phyloP scores from a whole-genome alignment of 2,888 invertebrate genomes.

The Barypeithes pellucidus region DNA sequence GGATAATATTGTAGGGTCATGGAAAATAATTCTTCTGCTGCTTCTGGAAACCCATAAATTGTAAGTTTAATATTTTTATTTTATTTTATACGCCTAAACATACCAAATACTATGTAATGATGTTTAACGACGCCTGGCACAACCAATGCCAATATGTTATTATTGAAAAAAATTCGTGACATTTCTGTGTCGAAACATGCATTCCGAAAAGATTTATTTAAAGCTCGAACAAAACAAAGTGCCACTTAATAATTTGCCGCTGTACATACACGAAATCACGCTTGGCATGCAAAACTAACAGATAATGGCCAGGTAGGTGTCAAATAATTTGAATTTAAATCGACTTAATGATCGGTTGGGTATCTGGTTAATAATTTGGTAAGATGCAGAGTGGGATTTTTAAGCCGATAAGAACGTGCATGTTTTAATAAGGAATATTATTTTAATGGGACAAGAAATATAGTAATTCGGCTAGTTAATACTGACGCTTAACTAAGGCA shows the following conservation, averaged over 20 bases:
- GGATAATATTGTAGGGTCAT: no score
- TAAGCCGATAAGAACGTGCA: slow-evolving; percentile 2
- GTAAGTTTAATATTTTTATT: no score
- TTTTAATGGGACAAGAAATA: neutral
- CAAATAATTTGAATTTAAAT: slow-evolving; percentile 36
- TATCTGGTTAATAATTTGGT: slow-evolving; percentile 12
- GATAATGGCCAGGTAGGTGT: slow-evolving; percentile 43
- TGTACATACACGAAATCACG: slow-evolving; percentile 43
- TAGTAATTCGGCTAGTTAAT: neutral
- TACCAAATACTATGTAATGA: slow-evolving; percentile 4
- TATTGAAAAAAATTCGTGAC: slow-evolving; percentile 45
- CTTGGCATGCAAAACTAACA: slow-evolving; percentile 40
- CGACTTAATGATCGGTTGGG: slow-evolving; percentile 17
- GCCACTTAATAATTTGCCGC: slow-evolving; percentile 49
- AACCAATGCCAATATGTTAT: slow-evolving; percentile 25
- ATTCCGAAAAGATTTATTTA: slow-evolving; percentile 44
- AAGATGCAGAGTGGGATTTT: slow-evolving; percentile 7
- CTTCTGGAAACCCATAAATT: no score
- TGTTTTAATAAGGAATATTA: slow-evolving; percentile 20
- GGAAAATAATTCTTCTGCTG: no score
- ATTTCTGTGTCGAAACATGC: slow-evolving; percentile 38
- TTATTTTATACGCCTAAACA: no score
- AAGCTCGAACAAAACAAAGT: slow-evolving; percentile 36
- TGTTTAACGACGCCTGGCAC: slow-evolving; percentile 9
- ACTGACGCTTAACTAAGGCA: neutral